phyloP scores from a whole-genome alignment of 2,113 vertebrate species.

The Neotoma lepida region DNA sequence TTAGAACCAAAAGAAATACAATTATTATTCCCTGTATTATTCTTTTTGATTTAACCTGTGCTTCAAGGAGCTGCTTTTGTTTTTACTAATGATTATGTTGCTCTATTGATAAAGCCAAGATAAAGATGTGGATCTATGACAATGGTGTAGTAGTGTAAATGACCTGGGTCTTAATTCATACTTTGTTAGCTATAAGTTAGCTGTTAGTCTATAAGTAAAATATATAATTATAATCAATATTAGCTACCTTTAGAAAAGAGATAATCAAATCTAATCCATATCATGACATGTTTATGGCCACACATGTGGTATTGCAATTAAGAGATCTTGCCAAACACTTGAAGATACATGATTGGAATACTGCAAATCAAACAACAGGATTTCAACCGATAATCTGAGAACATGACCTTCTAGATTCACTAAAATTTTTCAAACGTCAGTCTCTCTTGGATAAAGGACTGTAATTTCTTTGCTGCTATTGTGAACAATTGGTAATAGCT shows the following conservation, averaged over 20 bases:
- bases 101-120: neutral
- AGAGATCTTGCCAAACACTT: neutral
- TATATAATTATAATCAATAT: neutral
- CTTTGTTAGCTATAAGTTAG: neutral
- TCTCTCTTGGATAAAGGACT: neutral
- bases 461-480: neutral
- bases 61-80: neutral
- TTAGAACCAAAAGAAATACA: neutral
- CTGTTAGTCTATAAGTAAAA: neutral
- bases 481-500: neutral
- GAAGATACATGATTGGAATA: neutral
- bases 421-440: neutral
- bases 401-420: accelerated
- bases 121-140: neutral
- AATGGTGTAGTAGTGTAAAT: neutral
- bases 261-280: neutral
- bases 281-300: neutral
- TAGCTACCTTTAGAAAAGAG: neutral
- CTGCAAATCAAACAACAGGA: accelerated
- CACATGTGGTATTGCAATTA: neutral
- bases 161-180: neutral
- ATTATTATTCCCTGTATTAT: neutral
- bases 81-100: neutral
- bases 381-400: neutral
- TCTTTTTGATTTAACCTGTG: neutral